Percentiles rank a stretch among this genome's conserved stretches.
Conservation (phyloP, 2,888 invertebrate species). For the Meiosimyza platycephala region DNA sequence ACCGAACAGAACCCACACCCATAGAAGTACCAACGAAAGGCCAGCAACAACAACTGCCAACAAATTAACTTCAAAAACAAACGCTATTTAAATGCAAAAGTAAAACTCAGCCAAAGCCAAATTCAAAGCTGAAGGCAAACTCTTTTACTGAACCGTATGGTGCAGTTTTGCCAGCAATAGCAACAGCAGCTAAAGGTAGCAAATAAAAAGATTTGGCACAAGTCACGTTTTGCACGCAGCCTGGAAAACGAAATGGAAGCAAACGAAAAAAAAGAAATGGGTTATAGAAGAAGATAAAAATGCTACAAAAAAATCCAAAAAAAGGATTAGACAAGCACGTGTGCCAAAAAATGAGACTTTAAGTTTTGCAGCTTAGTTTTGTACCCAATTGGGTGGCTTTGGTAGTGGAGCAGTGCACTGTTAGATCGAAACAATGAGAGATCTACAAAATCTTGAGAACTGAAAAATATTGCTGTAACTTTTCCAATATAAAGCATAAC, state of each 20-base stretch:
- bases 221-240: conserved; percentile 26
- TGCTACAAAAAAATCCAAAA: background rate
- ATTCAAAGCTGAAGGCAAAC: conserved; percentile 7
- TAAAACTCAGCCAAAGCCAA: conserved; percentile 4
- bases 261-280: background rate
- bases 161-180: background rate
- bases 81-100: conserved; percentile 21
- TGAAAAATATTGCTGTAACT: too few species aligned
- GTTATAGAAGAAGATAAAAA: background rate
- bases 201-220: conserved; percentile 12
- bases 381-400: background rate
- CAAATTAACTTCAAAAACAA: conserved; percentile 29
- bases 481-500: too few species aligned
- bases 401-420: background rate
- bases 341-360: conserved; percentile 14
- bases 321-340: background rate
- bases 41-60: background rate
- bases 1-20: too few species aligned
- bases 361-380: background rate
- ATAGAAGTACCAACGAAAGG: too few species aligned
- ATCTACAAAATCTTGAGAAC: too few species aligned
- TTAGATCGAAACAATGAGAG: too few species aligned
- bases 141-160: conserved; percentile 1
- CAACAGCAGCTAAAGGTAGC: conserved; percentile 16
- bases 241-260: conserved; percentile 17